Conservation (phyloP, 2,797 vertebrate species). For the Psittacula echo region DNA sequence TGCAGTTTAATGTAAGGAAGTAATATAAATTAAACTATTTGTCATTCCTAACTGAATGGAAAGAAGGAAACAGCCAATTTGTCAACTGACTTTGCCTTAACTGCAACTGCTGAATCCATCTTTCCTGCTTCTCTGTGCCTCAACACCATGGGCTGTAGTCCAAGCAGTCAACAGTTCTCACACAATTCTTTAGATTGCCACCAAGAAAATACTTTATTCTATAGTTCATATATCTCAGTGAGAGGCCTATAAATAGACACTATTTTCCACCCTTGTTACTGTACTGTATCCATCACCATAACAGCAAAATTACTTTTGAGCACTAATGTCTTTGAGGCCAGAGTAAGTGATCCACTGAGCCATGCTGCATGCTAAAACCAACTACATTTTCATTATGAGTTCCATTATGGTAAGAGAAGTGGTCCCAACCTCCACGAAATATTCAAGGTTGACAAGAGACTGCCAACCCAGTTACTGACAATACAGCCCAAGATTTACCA, state of each 20-base stretch:
- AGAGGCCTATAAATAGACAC: neutral
- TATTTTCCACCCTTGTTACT: neutral
- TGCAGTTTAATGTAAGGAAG: neutral
- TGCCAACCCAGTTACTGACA: neutral
- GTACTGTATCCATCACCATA: neutral
- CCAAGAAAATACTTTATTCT: neutral
- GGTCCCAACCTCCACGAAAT: neutral
- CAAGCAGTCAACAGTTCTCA: neutral
- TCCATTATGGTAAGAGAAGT: neutral
- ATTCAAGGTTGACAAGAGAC: neutral
- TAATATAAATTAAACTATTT: neutral
- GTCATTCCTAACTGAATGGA: neutral
- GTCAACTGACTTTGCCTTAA: neutral
- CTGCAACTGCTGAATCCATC: neutral
- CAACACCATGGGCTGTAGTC: neutral
- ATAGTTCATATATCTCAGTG: neutral
- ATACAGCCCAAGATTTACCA: neutral
- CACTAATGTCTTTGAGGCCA: neutral
- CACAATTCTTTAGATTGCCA: neutral
- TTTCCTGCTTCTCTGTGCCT: neutral
- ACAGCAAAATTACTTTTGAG: neutral
- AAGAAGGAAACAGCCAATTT: neutral
- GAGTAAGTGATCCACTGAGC: neutral
- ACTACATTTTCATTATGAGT: neutral
- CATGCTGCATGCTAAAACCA: neutral